A percentile compares a stretch with the other conserved stretches of the same genome.
Evolutionary conservation across 2,888 invertebrate species (phyloP).

Genomic region (Ormia ochracea): DNA sequence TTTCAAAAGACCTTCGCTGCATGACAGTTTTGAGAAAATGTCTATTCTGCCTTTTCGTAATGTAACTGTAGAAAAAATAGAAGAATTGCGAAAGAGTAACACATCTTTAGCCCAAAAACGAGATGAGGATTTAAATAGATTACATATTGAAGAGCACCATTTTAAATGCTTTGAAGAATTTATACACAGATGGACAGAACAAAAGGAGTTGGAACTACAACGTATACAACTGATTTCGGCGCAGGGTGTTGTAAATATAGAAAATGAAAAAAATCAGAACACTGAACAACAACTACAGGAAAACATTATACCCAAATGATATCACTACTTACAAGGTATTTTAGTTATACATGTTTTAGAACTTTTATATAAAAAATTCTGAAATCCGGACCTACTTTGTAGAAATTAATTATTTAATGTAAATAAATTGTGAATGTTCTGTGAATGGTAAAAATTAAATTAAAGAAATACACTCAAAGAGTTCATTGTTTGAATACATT

Average conservation of each 20-base stretch:
- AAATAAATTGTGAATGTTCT: too few relatives aligned
- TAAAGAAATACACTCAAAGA: too few relatives aligned
- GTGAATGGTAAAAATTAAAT: too few relatives aligned
- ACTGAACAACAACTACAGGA: slow-evolving; percentile 29
- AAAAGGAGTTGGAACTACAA: slow-evolving; percentile 47
- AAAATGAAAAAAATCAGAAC: slow-evolving; percentile 38
- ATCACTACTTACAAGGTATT: neutral
- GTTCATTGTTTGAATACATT: too few relatives aligned
- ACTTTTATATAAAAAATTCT: neutral
- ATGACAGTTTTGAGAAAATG: neutral
- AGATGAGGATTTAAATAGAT: slow-evolving; percentile 55
- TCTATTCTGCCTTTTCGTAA: slow-evolving; percentile 39
- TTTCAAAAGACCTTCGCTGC: neutral
- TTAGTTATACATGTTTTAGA: slow-evolving; percentile 8
- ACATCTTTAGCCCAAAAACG: slow-evolving; percentile 63
- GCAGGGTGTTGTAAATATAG: slow-evolving; percentile 1
- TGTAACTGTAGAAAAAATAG: slow-evolving; percentile 67
- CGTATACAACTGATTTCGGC: slow-evolving; percentile 13
- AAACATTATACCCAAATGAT: slow-evolving; percentile 38
- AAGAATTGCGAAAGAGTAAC: slow-evolving; percentile 67
- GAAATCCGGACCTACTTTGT: neutral
- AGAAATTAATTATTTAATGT: neutral
- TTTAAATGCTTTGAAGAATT: slow-evolving; percentile 63
- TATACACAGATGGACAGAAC: slow-evolving; percentile 63
- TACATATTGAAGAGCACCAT: slow-evolving; percentile 66